Evolutionary conservation across 2,888 invertebrate genomes (phyloP).

Genomic region (Tipula helvola): DNA sequence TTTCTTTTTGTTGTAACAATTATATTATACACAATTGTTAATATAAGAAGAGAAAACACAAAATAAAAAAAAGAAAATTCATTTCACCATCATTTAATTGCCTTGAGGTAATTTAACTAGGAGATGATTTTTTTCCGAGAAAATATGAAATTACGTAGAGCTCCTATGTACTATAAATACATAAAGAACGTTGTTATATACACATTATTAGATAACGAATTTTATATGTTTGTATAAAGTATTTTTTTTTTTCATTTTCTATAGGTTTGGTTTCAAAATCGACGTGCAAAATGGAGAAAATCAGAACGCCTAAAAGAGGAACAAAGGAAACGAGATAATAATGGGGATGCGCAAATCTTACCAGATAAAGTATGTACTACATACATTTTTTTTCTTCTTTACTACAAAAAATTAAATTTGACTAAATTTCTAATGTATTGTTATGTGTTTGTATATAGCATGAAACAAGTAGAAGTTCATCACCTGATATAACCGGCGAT

Average conservation of each 20-base stretch:
- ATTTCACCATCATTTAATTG: background rate
- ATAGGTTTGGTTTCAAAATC: conserved; percentile 94
- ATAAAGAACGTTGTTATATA: background rate
- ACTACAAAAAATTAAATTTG: background rate
- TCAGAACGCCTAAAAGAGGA: conserved; percentile 86
- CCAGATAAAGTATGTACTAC: conserved; percentile 35
- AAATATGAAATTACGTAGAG: background rate
- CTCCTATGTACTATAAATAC: background rate
- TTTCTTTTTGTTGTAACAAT: background rate
- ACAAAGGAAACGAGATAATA: conserved; percentile 70
- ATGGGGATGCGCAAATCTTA: conserved; percentile 49
- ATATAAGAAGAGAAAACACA: background rate
- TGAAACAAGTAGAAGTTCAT: conserved; percentile 36
- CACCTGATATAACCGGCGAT: conserved; percentile 37
- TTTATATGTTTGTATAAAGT: background rate
- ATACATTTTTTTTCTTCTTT: background rate
- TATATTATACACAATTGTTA: background rate
- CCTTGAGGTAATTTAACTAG: background rate
- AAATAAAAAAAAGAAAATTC: background rate
- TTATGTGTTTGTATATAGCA: background rate
- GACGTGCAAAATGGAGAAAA: conserved; percentile 86
- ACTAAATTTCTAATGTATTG: background rate
- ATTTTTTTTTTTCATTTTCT: conserved; percentile 15
- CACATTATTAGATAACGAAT: background rate
- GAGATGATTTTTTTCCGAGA: background rate